A percentile compares a stretch with the other conserved stretches of the same genome.
These are phyloP conservation scores for Mesodorylaimus sp. DNA, from an alignment of 2,888 invertebrate species.

Conservation along the genomic window DNA sequence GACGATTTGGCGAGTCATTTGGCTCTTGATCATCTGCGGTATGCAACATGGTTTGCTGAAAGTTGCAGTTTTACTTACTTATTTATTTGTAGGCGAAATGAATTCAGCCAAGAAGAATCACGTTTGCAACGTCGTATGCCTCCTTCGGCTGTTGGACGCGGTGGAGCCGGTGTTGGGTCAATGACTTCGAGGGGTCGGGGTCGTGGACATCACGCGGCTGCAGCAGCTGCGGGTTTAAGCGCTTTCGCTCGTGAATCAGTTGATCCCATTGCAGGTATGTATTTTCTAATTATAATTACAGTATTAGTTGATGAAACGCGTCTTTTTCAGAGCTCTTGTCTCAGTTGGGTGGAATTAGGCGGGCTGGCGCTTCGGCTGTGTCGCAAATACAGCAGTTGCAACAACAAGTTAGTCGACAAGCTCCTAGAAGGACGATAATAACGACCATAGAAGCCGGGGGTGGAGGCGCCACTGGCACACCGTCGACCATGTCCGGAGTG, in stretches of 20 bases:
- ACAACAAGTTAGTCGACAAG: constrained; percentile 13
- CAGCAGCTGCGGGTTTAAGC: background rate
- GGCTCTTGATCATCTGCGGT: constrained; percentile 57
- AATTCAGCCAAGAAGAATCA: too few relatives aligned
- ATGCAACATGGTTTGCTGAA: background rate
- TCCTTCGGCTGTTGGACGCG: background rate
- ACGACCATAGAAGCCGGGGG: background rate
- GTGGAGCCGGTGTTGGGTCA: constrained; percentile 1
- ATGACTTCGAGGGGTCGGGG: background rate
- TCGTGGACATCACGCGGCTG: background rate
- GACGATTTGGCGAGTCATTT: constrained; percentile 94
- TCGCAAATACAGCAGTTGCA: constrained; percentile 12
- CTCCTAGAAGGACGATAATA: background rate
- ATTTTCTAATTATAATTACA: background rate
- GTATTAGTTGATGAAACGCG: background rate
- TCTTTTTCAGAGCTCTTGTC: constrained; percentile 6
- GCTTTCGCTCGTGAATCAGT: constrained; percentile 1
- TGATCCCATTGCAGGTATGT: constrained; percentile 9
- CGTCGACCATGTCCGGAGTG: background rate
- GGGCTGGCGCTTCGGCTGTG: constrained; percentile 6
- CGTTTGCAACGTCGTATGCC: background rate
- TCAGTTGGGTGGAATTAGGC: constrained; percentile 8
- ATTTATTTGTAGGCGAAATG: too few relatives aligned
- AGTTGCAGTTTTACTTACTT: background rate
- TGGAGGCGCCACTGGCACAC: background rate